Evolutionary conservation across 1,140 invertebrate genomes (phyloP).

Genomic region (Ephestia elutella): DNA sequence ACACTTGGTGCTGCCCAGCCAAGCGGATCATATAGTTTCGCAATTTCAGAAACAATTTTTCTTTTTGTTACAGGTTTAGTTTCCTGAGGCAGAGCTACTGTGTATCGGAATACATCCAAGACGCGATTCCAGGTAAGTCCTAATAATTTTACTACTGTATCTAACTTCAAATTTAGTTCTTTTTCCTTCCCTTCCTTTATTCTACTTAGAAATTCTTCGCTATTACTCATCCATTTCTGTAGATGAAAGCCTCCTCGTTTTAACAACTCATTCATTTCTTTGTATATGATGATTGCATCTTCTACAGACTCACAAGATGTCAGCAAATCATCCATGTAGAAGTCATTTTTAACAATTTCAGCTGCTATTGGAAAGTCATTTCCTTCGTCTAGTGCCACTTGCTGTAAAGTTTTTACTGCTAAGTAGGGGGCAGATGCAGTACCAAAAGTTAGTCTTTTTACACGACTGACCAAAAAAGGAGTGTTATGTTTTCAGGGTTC

Average conservation of each 20-base stretch:
- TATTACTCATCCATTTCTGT: slow-evolving; percentile 24
- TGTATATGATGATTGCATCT: slow-evolving; percentile 13
- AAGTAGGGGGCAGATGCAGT: slow-evolving; percentile 22
- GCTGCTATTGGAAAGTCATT: slow-evolving; percentile 12
- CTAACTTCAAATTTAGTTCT: neutral
- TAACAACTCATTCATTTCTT: slow-evolving; percentile 12
- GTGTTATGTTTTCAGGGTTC: too few species aligned
- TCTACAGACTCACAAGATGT: slow-evolving; percentile 20
- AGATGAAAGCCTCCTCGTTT: slow-evolving; percentile 10
- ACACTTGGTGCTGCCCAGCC: slow-evolving; percentile 38
- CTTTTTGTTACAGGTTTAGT: slow-evolving; percentile 11
- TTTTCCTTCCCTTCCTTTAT: neutral
- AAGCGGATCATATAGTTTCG: slow-evolving; percentile 17
- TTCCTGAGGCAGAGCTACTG: neutral
- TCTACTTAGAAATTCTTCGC: slow-evolving; percentile 12
- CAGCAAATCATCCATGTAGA: too few species aligned
- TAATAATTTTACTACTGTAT: slow-evolving; percentile 16
- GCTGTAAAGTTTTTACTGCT: slow-evolving; percentile 29
- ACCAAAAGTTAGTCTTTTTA: slow-evolving; percentile 35
- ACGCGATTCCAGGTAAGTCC: slow-evolving; percentile 14
- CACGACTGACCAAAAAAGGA: too few species aligned
- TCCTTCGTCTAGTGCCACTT: slow-evolving; percentile 24
- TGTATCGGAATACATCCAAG: slow-evolving; percentile 8
- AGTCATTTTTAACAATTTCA: slow-evolving; percentile 20
- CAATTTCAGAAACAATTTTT: slow-evolving; percentile 16